Evolutionary conservation across 2,888 invertebrate genomes (phyloP).

Genomic region (Ectemnius lituratus): DNA sequence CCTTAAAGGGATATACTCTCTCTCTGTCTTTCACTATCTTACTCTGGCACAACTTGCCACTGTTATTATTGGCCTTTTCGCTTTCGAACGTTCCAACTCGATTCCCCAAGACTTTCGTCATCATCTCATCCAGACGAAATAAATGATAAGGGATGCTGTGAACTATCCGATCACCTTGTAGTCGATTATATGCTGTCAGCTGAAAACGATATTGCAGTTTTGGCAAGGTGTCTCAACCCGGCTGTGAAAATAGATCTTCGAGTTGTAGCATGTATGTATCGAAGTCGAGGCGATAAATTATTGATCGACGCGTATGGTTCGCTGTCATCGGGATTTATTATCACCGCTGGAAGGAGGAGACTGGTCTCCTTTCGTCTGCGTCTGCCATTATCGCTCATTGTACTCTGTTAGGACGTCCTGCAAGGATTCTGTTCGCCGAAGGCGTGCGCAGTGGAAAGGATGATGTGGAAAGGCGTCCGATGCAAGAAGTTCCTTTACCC

Average conservation of each 20-base stretch:
- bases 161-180: too few species aligned
- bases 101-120: too few species aligned
- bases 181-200: too few species aligned
- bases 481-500: constrained; percentile 31
- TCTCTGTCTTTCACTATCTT: too few species aligned
- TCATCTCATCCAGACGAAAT: too few species aligned
- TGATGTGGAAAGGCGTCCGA: constrained; percentile 5
- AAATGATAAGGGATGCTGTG: too few species aligned
- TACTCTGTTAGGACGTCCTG: constrained; percentile 10
- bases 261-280: not conserved
- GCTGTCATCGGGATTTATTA: constrained; percentile 43
- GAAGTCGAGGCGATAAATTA: constrained; percentile 33
- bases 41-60: not conserved
- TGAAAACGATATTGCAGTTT: constrained; percentile 1
- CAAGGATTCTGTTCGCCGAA: constrained; percentile 21
- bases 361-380: constrained; percentile 30
- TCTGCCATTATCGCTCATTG: constrained; percentile 23
- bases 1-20: not conserved
- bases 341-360: constrained; percentile 15
- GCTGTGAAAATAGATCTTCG: not conserved
- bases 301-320: constrained; percentile 34
- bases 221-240: not conserved
- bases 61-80: constrained; percentile 15
- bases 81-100: too few species aligned
- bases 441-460: constrained; percentile 10